Percentiles rank a stretch among this genome's conserved stretches.
Evolutionary conservation across 2,113 vertebrate genomes (phyloP).

Genomic region (Aspidoscelis tigris): DNA sequence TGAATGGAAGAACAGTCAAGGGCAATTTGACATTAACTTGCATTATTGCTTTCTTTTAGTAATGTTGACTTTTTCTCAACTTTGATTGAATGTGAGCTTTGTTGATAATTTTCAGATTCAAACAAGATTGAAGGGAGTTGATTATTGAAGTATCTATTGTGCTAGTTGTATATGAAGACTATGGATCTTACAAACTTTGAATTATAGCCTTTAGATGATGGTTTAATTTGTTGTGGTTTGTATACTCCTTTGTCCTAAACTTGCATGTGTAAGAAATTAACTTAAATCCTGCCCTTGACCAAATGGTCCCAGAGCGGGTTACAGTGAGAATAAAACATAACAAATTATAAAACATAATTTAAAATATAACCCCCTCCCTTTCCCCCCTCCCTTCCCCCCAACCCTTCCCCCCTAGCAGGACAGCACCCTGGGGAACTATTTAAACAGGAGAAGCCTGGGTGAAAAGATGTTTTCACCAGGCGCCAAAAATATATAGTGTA

Average conservation of each 20-base stretch:
- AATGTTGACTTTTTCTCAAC: background rate
- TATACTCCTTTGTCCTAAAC: background rate
- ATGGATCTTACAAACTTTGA: background rate
- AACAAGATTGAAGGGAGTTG: background rate
- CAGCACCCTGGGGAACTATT: no score
- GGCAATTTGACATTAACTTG: background rate
- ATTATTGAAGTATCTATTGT: background rate
- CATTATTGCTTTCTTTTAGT: background rate
- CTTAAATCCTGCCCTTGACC: no score
- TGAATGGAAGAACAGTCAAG: background rate
- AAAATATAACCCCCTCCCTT: no score
- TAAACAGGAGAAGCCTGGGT: no score
- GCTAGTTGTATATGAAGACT: background rate
- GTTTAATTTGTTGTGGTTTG: background rate
- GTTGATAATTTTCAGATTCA: background rate
- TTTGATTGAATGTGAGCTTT: background rate
- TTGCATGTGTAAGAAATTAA: background rate
- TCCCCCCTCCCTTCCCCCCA: no score
- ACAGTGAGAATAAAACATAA: no score
- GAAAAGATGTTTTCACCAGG: no score
- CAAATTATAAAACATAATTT: no score
- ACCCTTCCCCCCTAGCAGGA: no score
- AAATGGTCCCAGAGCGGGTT: no score
- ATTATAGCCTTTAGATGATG: background rate
- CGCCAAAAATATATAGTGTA: no score